Evolutionary conservation across 2,113 vertebrate genomes (phyloP).

Genomic region (Callipepla californica): DNA sequence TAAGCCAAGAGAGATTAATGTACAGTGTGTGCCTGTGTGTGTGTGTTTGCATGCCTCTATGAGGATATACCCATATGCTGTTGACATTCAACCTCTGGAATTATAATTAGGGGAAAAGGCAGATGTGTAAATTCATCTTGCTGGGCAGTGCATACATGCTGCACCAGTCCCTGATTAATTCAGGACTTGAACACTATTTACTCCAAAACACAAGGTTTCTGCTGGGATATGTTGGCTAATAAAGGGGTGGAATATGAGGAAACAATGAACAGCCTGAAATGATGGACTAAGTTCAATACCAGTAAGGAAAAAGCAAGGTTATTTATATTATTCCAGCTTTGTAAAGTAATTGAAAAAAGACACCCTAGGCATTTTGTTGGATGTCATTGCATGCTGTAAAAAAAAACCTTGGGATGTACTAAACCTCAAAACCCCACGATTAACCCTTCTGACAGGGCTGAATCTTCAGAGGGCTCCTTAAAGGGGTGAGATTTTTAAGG

Average conservation of each 20-base stretch:
- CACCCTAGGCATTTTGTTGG: constrained; percentile 33
- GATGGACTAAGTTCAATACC: background rate
- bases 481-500: constrained; percentile 7
- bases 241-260: constrained; percentile 23
- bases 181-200: constrained; percentile 37
- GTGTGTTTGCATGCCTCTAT: constrained; percentile 12
- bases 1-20: constrained; percentile 63
- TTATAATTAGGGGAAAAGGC: constrained; percentile 71
- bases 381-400: constrained; percentile 36
- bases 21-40: background rate
- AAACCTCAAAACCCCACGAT: constrained; percentile 6
- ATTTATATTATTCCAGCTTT: constrained; percentile 45
- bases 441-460: constrained; percentile 1
- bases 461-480: constrained; percentile 26
- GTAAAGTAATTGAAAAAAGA: constrained; percentile 44
- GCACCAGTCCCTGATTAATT: constrained; percentile 50
- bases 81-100: constrained; percentile 67
- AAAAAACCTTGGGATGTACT: constrained; percentile 51
- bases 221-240: background rate
- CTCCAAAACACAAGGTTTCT: constrained; percentile 57
- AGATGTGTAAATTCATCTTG: constrained; percentile 70
- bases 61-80: constrained; percentile 50
- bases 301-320: constrained; percentile 23
- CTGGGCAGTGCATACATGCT: constrained; percentile 36
- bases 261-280: constrained; percentile 12